Conservation (phyloP, 2,797 vertebrate genomes). For the Threskiornis aethiopicus region DNA sequence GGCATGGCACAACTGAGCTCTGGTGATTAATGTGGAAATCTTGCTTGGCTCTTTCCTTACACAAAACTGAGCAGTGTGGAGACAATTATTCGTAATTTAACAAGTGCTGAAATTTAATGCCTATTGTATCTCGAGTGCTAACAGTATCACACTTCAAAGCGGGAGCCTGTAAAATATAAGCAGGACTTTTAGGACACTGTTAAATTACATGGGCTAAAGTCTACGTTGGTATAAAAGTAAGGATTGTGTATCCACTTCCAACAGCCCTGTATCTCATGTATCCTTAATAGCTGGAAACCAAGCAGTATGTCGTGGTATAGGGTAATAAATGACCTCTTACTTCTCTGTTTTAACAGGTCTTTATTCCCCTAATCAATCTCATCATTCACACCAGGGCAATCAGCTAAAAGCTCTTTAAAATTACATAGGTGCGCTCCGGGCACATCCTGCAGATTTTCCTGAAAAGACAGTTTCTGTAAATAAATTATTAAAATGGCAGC, state of each 20-base stretch:
- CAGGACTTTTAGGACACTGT: not conserved
- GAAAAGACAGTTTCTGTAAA: conserved; percentile 38
- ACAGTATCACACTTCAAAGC: not conserved
- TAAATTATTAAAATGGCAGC: conserved; percentile 10
- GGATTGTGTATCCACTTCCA: conserved; percentile 33
- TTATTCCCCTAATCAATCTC: conserved; percentile 43
- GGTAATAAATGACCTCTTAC: conserved; percentile 45
- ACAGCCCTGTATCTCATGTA: conserved; percentile 47
- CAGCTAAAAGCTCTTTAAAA: conserved; percentile 60
- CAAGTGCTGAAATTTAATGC: conserved; percentile 21
- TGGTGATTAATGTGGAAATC: conserved; percentile 3
- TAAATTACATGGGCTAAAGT: not conserved
- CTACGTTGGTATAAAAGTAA: not conserved
- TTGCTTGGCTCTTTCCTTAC: conserved; percentile 28
- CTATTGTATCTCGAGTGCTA: not conserved
- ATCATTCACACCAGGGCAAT: conserved; percentile 32
- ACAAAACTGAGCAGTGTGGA: not conserved
- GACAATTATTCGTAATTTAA: conserved; percentile 42
- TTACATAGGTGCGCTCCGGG: not conserved
- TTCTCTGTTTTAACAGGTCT: conserved; percentile 40
- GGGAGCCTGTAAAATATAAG: conserved; percentile 5
- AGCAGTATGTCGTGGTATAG: not conserved
- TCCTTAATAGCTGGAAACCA: conserved; percentile 45
- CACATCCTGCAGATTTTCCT: not conserved
- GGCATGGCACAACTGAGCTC: not conserved